Percentiles rank a stretch among this genome's conserved stretches.
phyloP scores from a whole-genome alignment of 2,797 vertebrate genomes.

The Catamblyrhynchus diadema region DNA sequence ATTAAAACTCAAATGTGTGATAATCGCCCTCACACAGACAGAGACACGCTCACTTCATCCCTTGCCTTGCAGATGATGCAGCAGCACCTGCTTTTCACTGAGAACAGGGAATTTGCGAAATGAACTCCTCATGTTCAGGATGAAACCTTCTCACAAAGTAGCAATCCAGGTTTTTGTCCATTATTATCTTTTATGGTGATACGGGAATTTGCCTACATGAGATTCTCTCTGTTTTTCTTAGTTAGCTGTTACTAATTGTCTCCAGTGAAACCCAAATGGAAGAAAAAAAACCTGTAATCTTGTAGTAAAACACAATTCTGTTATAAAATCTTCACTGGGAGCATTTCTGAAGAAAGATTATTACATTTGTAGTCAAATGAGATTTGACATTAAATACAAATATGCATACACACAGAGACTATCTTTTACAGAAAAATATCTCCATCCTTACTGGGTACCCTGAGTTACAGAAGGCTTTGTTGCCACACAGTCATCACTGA shows the following conservation, averaged over 20 bases:
- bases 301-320: background rate
- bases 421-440: background rate
- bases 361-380: background rate
- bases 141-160: background rate
- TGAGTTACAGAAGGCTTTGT: background rate
- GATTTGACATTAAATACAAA: background rate
- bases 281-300: background rate
- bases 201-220: background rate
- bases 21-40: accelerated
- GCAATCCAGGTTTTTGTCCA: background rate
- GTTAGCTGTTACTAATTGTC: background rate
- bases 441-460: background rate
- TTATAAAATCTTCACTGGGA: background rate
- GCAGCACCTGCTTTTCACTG: background rate
- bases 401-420: background rate
- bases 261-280: background rate
- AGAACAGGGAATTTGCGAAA: background rate
- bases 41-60: background rate
- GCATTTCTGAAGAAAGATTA: background rate
- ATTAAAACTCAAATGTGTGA: background rate
- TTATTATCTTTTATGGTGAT: background rate
- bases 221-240: background rate
- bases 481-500: background rate
- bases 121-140: background rate
- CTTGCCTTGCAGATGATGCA: background rate